Evolutionary conservation across 1,140 invertebrate genomes (phyloP).

Genomic region (Octopus bimaculoides): DNA sequence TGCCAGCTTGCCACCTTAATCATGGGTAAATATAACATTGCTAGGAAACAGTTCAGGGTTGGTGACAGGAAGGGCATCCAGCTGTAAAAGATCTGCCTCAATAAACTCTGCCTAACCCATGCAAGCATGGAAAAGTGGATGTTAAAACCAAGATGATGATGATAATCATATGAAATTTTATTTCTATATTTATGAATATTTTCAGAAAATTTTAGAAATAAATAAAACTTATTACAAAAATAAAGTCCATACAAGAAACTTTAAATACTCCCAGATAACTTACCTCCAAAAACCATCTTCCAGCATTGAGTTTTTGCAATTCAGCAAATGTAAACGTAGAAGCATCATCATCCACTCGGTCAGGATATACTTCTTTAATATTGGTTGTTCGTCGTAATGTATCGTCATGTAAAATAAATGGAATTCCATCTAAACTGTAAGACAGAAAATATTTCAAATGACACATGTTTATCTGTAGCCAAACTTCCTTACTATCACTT

Average conservation of each 20-base stretch:
- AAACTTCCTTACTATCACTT: not conserved
- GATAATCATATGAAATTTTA: not conserved
- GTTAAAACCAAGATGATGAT: conserved; percentile 18
- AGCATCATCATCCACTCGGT: conserved; percentile 24
- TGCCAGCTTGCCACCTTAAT: too few species aligned
- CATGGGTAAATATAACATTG: too few species aligned
- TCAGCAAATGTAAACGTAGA: conserved; percentile 43
- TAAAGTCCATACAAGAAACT: not conserved
- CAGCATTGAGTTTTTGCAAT: conserved; percentile 41
- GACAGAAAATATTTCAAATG: conserved; percentile 13
- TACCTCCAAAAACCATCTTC: conserved; percentile 49
- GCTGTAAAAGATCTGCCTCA: conserved; percentile 15
- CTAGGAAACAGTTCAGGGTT: too few species aligned
- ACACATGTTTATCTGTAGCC: not conserved
- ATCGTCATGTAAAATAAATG: conserved; percentile 47
- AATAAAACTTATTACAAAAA: conserved; percentile 5
- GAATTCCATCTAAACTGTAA: conserved; percentile 47
- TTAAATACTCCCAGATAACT: not conserved
- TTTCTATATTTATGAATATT: not conserved
- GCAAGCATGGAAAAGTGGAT: too few species aligned
- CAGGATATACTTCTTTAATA: conserved; percentile 38
- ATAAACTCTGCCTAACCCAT: conserved; percentile 19
- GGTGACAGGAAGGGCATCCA: not conserved
- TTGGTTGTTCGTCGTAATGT: conserved; percentile 48
- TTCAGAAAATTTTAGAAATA: not conserved